Evolutionary conservation across 2,113 vertebrate genomes (phyloP).

Genomic region (Antigone vipio): DNA sequence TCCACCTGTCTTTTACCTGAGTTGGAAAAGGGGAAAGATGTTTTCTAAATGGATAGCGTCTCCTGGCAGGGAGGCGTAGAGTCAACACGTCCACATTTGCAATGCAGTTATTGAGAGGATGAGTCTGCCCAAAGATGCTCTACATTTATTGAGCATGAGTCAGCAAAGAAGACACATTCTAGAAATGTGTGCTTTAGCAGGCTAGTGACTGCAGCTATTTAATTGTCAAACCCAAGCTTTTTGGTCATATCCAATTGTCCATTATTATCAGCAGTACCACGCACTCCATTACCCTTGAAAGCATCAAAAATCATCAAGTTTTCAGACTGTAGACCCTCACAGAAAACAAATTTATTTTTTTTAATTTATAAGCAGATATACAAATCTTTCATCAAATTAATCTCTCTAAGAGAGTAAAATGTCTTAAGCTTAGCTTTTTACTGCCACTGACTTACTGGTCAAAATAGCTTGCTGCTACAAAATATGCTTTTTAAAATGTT

Average conservation of each 20-base stretch:
- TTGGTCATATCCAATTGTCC: not conserved
- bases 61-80: not conserved
- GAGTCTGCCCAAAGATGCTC: not conserved
- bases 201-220: not conserved
- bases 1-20: not conserved
- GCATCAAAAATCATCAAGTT: not conserved
- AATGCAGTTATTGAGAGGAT: not conserved
- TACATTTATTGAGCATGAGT: not conserved
- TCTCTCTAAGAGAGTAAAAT: not conserved
- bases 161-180: not conserved
- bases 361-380: not conserved
- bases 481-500: not conserved
- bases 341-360: not conserved
- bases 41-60: not conserved
- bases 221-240: not conserved
- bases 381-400: not conserved
- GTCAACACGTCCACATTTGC: not conserved
- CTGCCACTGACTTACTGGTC: not conserved
- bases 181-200: not conserved
- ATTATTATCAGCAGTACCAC: not conserved
- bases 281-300: not conserved
- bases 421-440: not conserved
- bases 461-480: not conserved
- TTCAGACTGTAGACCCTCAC: not conserved
- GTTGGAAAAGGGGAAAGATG: not conserved